Conservation (phyloP, 2,113 vertebrate genomes). For the Actinemys pallida region DNA sequence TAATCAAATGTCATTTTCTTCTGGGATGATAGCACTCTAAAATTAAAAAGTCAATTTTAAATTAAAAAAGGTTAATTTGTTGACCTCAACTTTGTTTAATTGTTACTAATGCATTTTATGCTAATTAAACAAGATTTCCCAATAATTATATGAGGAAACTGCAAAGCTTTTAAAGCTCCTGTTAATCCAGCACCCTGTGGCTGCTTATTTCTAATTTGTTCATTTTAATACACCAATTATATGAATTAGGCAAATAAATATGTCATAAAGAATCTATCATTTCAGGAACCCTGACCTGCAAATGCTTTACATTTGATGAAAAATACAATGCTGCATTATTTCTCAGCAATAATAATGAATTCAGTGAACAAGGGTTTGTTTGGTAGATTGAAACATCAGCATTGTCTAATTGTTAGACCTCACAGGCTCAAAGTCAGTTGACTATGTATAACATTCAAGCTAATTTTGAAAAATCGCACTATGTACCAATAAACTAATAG, state of each 20-base stretch:
- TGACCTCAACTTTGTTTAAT: conserved; percentile 71
- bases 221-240: conserved; percentile 70
- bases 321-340: background rate
- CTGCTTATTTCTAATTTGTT: conserved; percentile 60
- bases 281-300: conserved; percentile 56
- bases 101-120: conserved; percentile 71
- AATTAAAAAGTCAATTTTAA: conserved; percentile 69
- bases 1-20: conserved; percentile 31
- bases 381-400: conserved; percentile 33
- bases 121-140: conserved; percentile 69
- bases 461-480: background rate
- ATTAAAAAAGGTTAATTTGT: conserved; percentile 66
- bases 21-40: conserved; percentile 5
- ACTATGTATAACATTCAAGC: background rate
- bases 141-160: conserved; percentile 60
- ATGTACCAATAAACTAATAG: background rate
- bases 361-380: background rate
- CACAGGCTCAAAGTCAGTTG: background rate
- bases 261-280: conserved; percentile 42
- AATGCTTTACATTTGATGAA: conserved; percentile 54
- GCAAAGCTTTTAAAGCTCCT: conserved; percentile 70
- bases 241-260: conserved; percentile 72
- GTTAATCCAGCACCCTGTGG: conserved; percentile 60
- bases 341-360: fast-evolving
- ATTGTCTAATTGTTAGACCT: background rate